Percentiles rank a stretch among this genome's conserved stretches.
These are phyloP conservation scores for Eospalax fontanierii DNA, from an alignment of 2,797 vertebrate genomes.

Conservation along the genomic window DNA sequence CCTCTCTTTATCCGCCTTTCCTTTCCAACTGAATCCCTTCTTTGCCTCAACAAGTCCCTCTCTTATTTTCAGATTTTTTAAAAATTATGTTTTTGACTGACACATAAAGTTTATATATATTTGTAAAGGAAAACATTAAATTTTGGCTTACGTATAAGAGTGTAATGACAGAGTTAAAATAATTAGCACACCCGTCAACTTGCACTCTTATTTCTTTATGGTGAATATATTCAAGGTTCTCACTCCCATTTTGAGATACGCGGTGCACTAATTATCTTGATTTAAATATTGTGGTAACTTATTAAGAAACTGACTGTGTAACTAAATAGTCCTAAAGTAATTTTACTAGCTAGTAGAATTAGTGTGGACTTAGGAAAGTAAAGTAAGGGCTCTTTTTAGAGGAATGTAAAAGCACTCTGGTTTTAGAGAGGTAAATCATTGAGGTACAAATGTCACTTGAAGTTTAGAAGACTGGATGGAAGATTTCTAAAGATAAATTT, in stretches of 20 bases:
- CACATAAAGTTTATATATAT: not conserved
- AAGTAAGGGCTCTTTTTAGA: not conserved
- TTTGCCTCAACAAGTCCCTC: not conserved
- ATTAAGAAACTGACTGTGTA: slow-evolving; percentile 28
- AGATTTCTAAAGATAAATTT: slow-evolving; percentile 71
- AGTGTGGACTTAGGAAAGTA: not conserved
- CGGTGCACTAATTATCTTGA: not conserved
- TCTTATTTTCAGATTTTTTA: not conserved
- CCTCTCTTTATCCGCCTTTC: not conserved
- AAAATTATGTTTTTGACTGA: not conserved
- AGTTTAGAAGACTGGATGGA: not conserved
- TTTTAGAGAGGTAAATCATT: not conserved
- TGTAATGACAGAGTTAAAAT: not conserved
- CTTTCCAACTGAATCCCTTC: not conserved
- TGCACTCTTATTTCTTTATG: not conserved
- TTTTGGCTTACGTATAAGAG: not conserved
- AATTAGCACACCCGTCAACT: not conserved
- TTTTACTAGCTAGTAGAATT: not conserved
- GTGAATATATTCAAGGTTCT: not conserved
- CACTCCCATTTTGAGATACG: not conserved
- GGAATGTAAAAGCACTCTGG: not conserved
- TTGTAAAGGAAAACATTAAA: not conserved
- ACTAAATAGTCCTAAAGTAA: slow-evolving; percentile 47
- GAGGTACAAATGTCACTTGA: slow-evolving; percentile 38
- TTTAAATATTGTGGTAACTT: slow-evolving; percentile 52